Base-by-base conservation (phyloP, 2,888 invertebrate genomes). In the Selenia dentaria region DNA sequence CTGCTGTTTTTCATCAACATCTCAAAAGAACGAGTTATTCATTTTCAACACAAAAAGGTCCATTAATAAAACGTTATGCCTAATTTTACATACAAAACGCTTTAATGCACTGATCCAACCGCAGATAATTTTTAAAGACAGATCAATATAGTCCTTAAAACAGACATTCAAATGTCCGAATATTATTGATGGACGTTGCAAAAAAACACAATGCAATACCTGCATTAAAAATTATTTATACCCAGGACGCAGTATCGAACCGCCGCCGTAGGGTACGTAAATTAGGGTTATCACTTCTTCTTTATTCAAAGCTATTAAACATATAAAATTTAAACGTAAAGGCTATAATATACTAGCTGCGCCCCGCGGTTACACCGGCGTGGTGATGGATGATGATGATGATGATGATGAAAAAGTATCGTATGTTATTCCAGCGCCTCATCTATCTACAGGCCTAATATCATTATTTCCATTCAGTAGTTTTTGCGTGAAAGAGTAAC, bases 181-280 rank as follows among this genome's bases (percentile, higher is more conserved):
- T 78, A 80, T 79, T 83, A 87, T 88, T 88, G 87, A 90, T 88
- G 84, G 78, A 78, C 79, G 67, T 79, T 70, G 76, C 77, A 75
- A 79, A 80, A 81, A 75, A 70, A 68, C 73, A 84, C 82, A 87
- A 83, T 81, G 79, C 79, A 77, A 67, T 82, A 83, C 79, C 80
- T 86, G 86, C 79, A 85, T 86, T 86, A 87, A 89, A 83, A 84
- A 87, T 79, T 83, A 83, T 81, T 84, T 87, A 87, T 87, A 82
- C 74, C 77, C 82, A 83, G 33, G 85, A 85, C 73, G 82, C 70
- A 70, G 72, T 69, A 71, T 70, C 65, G 68, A 52, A 65, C 54
- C 52, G 69, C 67, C 22, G 53, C 67, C 62, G 57, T 54, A 65
- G 67, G 69, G 57, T 46, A 35, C 45, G 54, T 53, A 50, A 44